phyloP scores from a whole-genome alignment of 2,797 vertebrate genomes.

The Coluber constrictor region DNA sequence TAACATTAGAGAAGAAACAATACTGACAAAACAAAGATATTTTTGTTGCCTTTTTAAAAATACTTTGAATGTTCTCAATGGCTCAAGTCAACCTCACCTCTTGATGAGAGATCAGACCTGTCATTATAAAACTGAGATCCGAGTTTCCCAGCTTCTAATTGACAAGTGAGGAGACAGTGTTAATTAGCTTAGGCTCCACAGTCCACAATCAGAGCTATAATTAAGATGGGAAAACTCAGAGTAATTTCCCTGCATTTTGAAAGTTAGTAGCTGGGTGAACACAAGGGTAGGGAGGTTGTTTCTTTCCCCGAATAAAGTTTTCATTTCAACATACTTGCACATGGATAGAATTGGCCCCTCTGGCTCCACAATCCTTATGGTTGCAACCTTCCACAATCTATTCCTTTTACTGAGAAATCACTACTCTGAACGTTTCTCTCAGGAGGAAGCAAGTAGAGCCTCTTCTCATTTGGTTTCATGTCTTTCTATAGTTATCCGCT shows the following conservation, averaged over 20 bases:
- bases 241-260: not conserved
- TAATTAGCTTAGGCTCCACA: not conserved
- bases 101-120: not conserved
- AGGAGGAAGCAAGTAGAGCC: not conserved
- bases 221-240: not conserved
- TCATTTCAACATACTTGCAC: not conserved
- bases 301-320: not conserved
- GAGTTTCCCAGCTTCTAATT: slow-evolving; percentile 27
- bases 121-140: not conserved
- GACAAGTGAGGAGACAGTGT: not conserved
- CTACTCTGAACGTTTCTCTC: not conserved
- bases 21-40: not conserved
- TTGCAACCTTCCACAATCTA: not conserved
- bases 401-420: not conserved
- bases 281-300: not conserved
- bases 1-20: not conserved
- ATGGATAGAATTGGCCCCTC: not conserved
- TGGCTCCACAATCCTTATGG: not conserved
- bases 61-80: not conserved
- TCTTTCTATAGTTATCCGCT: not conserved
- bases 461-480: not conserved
- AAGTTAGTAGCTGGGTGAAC: not conserved
- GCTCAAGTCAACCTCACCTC: not conserved
- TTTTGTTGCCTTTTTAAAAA: not conserved
- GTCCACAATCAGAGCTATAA: not conserved